Evolutionary conservation across 2,113 vertebrate genomes (phyloP), one percentile per base, ranked within the genome.

Genomic region (Zosterops lateralis): DNA sequence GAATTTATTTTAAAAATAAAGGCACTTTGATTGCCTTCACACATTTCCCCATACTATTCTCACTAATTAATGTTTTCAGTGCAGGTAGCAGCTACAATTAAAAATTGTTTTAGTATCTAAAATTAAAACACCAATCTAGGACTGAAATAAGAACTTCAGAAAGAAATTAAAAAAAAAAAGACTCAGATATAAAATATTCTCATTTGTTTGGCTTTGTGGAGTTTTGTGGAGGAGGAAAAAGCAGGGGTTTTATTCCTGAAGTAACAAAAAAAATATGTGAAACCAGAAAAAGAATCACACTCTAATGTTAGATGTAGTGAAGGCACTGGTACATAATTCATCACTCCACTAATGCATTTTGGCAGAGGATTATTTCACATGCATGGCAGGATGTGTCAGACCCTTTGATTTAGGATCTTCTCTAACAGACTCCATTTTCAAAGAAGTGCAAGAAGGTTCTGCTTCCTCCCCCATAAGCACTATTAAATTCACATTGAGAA

Each of bases 341-440:
- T 70, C 36, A 36, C 17, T 47, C 72, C 40, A 74, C 32, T 95
- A 88, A 95, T 91, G 75, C 56, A 65, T 73, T 71, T 60, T 83
- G 78, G 61, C 75, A 94, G 67, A 80, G 56, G 57, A 92, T 90
- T 90, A 88, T 92, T 87, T 93, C 92, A 86, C 56, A 88, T 45
- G 47, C 81, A 71, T 64, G 25, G 64, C 82, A 92, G 64, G 38
- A 89, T 74, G 34, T 83, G 78, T 83, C 90, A 92, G 92, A 88
- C n/a, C 14, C 47, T 92, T 94, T 80, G 87, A 89, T 95, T 94
- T 95, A 92, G 50, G 90, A 7, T 54, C 75, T 82, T 76, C 61
- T 92, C n/a, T 76, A 83, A 70, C 17, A 90, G 47, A 92, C 31
- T 88, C 44, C 9, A 16, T 91, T 92, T 89, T 64, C 71, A 83